Percentiles rank a stretch among this genome's conserved stretches.
phyloP scores from a whole-genome alignment of 2,797 vertebrate genomes.

The Falco cherrug region DNA sequence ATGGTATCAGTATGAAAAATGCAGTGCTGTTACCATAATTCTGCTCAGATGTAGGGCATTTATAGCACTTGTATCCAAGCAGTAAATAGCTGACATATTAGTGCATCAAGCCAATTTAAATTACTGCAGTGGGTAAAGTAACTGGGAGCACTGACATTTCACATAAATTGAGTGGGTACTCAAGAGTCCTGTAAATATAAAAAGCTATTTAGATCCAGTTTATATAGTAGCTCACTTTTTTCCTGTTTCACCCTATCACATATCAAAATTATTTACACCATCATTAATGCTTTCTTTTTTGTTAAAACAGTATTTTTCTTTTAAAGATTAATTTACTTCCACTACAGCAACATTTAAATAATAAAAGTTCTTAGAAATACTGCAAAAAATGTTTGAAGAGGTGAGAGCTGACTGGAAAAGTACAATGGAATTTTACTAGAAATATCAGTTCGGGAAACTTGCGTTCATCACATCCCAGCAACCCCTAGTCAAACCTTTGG shows the following conservation, averaged over 20 bases:
- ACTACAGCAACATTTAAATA: background rate
- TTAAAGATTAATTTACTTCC: conserved; percentile 25
- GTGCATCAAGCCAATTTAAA: conserved; percentile 26
- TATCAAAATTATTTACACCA: conserved; percentile 45
- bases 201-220: conserved; percentile 41
- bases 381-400: background rate
- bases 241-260: background rate
- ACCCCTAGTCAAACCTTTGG: background rate
- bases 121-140: conserved; percentile 38
- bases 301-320: conserved; percentile 13
- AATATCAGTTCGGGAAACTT: background rate
- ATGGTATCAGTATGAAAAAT: background rate
- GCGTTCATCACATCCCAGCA: background rate
- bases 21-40: background rate
- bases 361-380: background rate
- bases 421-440: background rate
- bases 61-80: background rate
- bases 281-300: conserved; percentile 15
- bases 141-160: conserved; percentile 42
- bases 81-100: conserved; percentile 38
- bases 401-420: background rate
- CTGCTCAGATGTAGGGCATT: background rate
- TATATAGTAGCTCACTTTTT: conserved; percentile 18
- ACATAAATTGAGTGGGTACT: conserved; percentile 55
- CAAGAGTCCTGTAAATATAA: conserved; percentile 52